Evolutionary conservation across 2,797 vertebrate genomes (phyloP), one percentile per base, ranked within the genome.

Genomic region (Numenius phaeopus): DNA sequence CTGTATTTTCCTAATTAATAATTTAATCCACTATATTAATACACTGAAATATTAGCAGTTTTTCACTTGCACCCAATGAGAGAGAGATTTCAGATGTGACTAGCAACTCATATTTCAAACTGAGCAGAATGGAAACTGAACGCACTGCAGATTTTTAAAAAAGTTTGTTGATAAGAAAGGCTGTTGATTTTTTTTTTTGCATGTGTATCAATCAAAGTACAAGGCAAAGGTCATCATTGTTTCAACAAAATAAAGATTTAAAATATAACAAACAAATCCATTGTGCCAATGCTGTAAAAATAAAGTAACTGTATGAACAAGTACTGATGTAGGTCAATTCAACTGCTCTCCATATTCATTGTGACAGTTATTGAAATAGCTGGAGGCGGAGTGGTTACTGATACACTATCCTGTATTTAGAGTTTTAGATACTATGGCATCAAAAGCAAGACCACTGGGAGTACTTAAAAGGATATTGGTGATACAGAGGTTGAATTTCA

Each of bases 281-380:
- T 80, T 47, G 16, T 58, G 40, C 34, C 27, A 83, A 7, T 83
- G 50, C 57, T 79, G 61, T 69, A 52, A 83, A 90, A 87, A 78
- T 55, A 62, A 70, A 64, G 13, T 69, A 75, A 70, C 54, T 62
- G 11, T 47, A 15, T 42, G 62, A 79, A 62, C 37, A 70, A 83
- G 79, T 32, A 58, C 54, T 55, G 65, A 92, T 93, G 52, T 77
- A 95, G 95, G 92, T 94, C 86, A 94, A 2, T 94, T 96, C 87
- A 94, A 40, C 84, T 92, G 42, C 59, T 94, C 17, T 83, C 71
- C 65, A 47, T 91, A 95, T 91, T 95, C 12, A 5, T 78, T 91
- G 84, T 96, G 96, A 94, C 97, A 96, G 87, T 83, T 91, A 89
- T 75, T 95, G 92, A 80, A 89, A 58, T 81, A 90, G 93, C 92